Evolutionary conservation across 2,888 invertebrate species (phyloP).

Genomic region (Nephrotoma appendiculata): DNA sequence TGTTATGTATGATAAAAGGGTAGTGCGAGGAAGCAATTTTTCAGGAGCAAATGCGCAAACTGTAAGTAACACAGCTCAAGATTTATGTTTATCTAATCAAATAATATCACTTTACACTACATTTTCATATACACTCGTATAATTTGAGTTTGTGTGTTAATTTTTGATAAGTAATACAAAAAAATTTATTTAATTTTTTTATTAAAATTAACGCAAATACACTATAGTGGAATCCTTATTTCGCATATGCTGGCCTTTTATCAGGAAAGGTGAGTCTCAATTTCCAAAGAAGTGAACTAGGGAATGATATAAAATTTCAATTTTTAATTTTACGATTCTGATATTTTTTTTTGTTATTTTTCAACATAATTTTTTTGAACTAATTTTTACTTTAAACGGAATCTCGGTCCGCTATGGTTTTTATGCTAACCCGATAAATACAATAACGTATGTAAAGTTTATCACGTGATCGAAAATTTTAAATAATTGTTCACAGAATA

Average conservation of each 20-base stretch:
- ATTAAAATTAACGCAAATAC: not conserved
- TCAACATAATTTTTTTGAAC: not conserved
- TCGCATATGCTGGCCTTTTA: slow-evolving; percentile 34
- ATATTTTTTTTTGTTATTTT: not conserved
- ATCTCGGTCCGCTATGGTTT: not conserved
- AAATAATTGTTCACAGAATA: no score
- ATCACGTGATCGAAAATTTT: no score
- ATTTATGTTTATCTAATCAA: not conserved
- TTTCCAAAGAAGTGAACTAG: slow-evolving; percentile 2
- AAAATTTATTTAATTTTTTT: not conserved
- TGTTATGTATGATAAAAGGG: slow-evolving; percentile 79
- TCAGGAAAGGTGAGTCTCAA: slow-evolving; percentile 21
- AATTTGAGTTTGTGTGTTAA: not conserved
- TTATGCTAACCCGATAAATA: not conserved
- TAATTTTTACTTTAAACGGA: not conserved
- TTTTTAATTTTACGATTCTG: not conserved
- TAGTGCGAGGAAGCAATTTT: slow-evolving; percentile 72
- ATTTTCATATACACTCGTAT: not conserved
- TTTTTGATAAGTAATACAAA: not conserved
- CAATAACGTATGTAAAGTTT: no score
- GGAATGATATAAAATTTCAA: not conserved
- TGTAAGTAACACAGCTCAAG: slow-evolving; percentile 11
- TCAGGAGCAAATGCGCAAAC: slow-evolving; percentile 32
- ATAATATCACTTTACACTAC: not conserved
- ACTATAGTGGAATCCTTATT: slow-evolving; percentile 36